Base-by-base conservation (phyloP, 1,140 invertebrate species). In the Drosophila nikananu region DNA sequence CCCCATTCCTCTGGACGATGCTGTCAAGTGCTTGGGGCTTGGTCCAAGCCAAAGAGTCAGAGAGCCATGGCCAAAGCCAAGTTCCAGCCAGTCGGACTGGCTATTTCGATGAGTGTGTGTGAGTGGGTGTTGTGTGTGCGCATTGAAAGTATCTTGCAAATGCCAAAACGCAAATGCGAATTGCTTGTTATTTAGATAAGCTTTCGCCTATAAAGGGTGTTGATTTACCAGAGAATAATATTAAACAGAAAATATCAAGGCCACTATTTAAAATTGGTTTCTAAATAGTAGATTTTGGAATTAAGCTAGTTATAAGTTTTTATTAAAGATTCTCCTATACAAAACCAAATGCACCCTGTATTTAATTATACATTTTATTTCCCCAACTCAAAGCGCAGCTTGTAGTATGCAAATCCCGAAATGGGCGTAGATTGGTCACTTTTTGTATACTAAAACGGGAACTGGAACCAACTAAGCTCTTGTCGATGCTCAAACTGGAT, bases 21-120 rank as follows among this genome's bases (percentile, higher is more conserved):
- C 65, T 52, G 73, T 42, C 32, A 49, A 42, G 72, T 54, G 46
- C 51, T 60, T 57, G 55, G 64, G 72, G 74, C 65, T 78, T 78
- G 76, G 75, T 39, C 42, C 23, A 3, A 54, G 39, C 44, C 62
- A 44, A 19, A 60, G 58, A 52, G 48, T 13, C 48, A 27, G 7
- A 51, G 23, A 17, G 42, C 41, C 25, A 51, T 27, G 23, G 44
- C 48, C 59, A 41, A 19, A 59, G 57, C 42, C 49, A 48, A 58
- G 58, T 63, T 46, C 65, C 44, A 52, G 65, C 65, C 44, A 52
- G 65, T 77, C 21, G 13, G 44, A 72, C 76, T 59, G 76, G 55
- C 42, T 55, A 54, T 58, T 75, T 73, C 21, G 13, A 37, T 1
- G 35, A 37, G 37, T 35, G 17, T 64, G 52, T 75, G 73, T 41